phyloP scores from a whole-genome alignment of 2,888 invertebrate species.

The Amorpha juglandis region DNA sequence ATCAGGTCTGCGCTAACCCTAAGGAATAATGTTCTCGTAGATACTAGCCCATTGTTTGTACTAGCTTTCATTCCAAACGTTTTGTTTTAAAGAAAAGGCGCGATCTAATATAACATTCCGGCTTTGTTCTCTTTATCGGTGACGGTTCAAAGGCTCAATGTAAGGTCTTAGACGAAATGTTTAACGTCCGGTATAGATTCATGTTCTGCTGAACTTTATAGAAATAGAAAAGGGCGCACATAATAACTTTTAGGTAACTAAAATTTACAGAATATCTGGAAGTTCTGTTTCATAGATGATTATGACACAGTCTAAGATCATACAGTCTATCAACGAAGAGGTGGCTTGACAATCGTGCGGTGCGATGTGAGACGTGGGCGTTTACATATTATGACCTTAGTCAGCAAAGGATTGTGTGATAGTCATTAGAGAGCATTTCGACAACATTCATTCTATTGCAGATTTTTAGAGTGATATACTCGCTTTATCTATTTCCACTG shows the following conservation, averaged over 20 bases:
- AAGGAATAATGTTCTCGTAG: neutral
- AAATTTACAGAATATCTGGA: too few species aligned
- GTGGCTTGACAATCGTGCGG: too few species aligned
- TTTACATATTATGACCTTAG: too few species aligned
- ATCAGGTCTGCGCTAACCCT: neutral
- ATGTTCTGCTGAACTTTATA: slow-evolving; percentile 1
- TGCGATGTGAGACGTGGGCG: too few species aligned
- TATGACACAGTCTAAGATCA: too few species aligned
- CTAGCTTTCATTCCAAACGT: neutral
- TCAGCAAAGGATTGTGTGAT: too few species aligned
- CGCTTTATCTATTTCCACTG: too few species aligned
- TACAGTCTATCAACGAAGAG: too few species aligned
- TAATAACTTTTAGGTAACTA: slow-evolving; percentile 1
- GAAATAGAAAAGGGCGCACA: neutral
- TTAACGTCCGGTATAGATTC: neutral
- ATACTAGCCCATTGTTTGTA: neutral
- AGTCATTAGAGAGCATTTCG: too few species aligned
- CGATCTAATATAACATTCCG: slow-evolving; percentile 12
- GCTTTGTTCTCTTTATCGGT: slow-evolving; percentile 15
- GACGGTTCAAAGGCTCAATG: neutral
- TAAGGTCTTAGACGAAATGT: neutral
- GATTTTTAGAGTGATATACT: too few species aligned
- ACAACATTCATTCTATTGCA: too few species aligned
- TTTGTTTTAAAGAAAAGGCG: neutral
- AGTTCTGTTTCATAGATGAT: too few species aligned